Evolutionary conservation across 2,113 vertebrate genomes (phyloP).

Genomic region (Scomber scombrus): DNA sequence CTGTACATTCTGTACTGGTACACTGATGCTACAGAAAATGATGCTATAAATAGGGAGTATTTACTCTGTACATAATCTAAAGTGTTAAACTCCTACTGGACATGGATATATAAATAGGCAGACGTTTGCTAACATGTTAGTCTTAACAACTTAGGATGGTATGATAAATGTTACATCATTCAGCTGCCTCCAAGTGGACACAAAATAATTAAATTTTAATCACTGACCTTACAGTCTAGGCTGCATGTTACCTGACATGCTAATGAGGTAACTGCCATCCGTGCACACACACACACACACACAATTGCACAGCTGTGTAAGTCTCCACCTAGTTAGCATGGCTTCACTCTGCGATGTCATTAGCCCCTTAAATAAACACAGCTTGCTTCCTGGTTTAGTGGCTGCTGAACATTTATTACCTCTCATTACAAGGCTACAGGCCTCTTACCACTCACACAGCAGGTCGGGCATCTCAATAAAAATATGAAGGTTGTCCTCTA

Average conservation of each 20-base stretch:
- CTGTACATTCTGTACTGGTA: too few relatives aligned
- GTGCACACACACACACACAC: not conserved
- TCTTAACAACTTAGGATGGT: not conserved
- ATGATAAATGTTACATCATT: not conserved
- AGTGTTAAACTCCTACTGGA: too few relatives aligned
- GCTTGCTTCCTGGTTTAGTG: conserved; percentile 48
- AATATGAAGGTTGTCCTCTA: not conserved
- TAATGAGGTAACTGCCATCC: conserved; percentile 18
- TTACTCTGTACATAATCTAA: too few relatives aligned
- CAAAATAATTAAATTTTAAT: not conserved
- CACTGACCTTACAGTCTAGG: not conserved
- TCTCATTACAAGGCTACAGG: conserved; percentile 15
- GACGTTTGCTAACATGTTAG: not conserved
- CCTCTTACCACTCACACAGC: conserved; percentile 7
- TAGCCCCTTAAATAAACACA: conserved; percentile 64
- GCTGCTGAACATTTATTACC: conserved; percentile 40
- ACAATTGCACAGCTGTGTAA: conserved; percentile 17
- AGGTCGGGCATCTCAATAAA: too few relatives aligned
- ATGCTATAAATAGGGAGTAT: too few relatives aligned
- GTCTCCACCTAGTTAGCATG: conserved; percentile 49
- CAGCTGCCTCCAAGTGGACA: not conserved
- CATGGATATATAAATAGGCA: not conserved
- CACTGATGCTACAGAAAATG: too few relatives aligned
- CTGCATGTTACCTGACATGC: conserved; percentile 8
- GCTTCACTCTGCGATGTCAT: conserved; percentile 40